Percentiles rank a stretch among this genome's conserved stretches.
Evolutionary conservation across 2,113 vertebrate species (phyloP).

Genomic region (Tauraco erythrolophus): DNA sequence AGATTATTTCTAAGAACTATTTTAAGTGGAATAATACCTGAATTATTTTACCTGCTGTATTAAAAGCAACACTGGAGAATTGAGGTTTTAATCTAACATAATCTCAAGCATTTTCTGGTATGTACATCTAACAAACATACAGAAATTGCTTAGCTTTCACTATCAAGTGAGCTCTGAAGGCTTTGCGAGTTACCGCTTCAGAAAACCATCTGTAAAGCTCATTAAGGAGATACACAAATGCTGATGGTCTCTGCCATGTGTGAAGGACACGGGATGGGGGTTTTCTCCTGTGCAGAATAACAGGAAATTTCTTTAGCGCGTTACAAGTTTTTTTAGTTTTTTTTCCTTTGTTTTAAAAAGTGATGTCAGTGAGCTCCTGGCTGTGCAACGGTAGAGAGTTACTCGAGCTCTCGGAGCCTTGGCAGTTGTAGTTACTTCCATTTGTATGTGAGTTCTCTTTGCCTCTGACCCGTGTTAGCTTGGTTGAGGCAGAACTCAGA

Average conservation of each 20-base stretch:
- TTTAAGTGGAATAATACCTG: neutral
- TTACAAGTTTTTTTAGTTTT: neutral
- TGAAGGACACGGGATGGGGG: neutral
- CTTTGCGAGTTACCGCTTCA: neutral
- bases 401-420: neutral
- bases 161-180: neutral
- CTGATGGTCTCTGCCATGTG: neutral
- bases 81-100: neutral
- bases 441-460: neutral
- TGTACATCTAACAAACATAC: neutral
- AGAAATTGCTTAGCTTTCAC: neutral
- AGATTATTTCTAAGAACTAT: neutral
- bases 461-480: neutral
- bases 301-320: neutral
- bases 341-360: neutral
- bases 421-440: neutral
- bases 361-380: neutral
- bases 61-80: neutral
- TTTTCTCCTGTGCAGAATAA: neutral
- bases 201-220: slow-evolving; percentile 17
- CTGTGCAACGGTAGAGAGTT: neutral
- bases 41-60: neutral
- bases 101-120: neutral
- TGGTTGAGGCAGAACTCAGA: neutral
- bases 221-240: neutral